Evolutionary conservation across 2,113 vertebrate species (phyloP).

Genomic region (Neofelis nebulosa): DNA sequence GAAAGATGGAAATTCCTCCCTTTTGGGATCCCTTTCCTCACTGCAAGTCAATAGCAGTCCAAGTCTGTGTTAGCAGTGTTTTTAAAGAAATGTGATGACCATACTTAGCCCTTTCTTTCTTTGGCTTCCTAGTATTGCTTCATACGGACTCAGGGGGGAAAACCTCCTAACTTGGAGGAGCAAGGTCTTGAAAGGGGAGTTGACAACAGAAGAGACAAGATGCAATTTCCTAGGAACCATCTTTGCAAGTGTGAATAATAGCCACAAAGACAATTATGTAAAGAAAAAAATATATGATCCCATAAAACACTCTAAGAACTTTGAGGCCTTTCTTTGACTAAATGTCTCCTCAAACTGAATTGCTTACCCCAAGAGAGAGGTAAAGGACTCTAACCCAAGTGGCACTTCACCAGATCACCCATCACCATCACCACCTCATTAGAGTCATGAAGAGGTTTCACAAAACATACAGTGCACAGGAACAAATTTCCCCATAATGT

Average conservation of each 20-base stretch:
- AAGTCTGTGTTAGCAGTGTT: background rate
- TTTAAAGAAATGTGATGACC: background rate
- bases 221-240: background rate
- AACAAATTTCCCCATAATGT: background rate
- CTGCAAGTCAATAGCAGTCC: background rate
- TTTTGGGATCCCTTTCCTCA: background rate
- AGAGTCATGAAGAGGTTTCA: background rate
- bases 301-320: background rate
- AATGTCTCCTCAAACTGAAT: background rate
- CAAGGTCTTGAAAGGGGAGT: background rate
- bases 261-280: background rate
- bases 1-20: background rate
- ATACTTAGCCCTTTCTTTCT: background rate
- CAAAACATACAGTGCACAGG: background rate
- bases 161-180: background rate
- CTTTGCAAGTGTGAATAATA: background rate
- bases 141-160: background rate
- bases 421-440: background rate
- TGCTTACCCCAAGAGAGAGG: background rate
- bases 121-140: background rate
- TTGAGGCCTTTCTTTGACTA: background rate
- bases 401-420: background rate
- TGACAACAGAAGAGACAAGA: background rate
- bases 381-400: background rate
- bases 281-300: background rate